Base-by-base conservation (phyloP, 2,888 invertebrate genomes). In the Athalia rosae region DNA sequence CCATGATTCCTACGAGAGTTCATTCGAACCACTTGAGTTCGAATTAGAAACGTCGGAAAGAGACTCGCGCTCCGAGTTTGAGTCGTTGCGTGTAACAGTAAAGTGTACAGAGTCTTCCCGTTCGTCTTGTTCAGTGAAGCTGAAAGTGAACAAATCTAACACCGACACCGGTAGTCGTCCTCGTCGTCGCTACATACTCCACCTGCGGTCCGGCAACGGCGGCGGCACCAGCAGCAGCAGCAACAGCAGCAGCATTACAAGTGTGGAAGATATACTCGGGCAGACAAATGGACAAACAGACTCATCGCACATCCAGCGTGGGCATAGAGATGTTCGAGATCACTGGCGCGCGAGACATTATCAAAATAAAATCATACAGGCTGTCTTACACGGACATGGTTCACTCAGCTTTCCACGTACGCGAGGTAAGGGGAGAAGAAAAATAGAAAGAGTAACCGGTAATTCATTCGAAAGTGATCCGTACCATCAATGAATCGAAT, bases 141-240 rank as follows among this genome's bases (percentile, higher is more conserved):
- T 71, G 71, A 71, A 71, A 71, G 71, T 71, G 71, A 71, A 71
- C 56, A 58, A 71, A 71, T 71, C 71, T 71, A 71, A 58, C 71
- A 56, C 58, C 67, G 67, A 28, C 41, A 41, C 50, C 41, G 41
- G 71, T 71, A 58, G 71, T 71, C 71, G 41, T 13, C 45, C 45
- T 4, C 13, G 47, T 45, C 56, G 45, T n/a, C n/a, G 50, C 56
- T n/a, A 71, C 58, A 71, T 58, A 58, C 71, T 58, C 28, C 71
- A 58, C 71, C 56, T 71, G 45, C 45, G 58, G 45, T 45, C 28
- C 28, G 28, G 28, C 28, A n/a, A n/a, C 28, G 28, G 28, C 28
- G 28, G 28, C 28, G 2, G 28, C 28, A 28, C n/a, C n/a, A n/a
- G n/a, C 28, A 28, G 28, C 28, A 28, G 28, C 28, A 2, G 28